A percentile compares a stretch with the other conserved stretches of the same genome.
phyloP scores from a whole-genome alignment of 30 jellyfish, hydroid and myxozoan genomes.

The Aurelia coerulea region DNA sequence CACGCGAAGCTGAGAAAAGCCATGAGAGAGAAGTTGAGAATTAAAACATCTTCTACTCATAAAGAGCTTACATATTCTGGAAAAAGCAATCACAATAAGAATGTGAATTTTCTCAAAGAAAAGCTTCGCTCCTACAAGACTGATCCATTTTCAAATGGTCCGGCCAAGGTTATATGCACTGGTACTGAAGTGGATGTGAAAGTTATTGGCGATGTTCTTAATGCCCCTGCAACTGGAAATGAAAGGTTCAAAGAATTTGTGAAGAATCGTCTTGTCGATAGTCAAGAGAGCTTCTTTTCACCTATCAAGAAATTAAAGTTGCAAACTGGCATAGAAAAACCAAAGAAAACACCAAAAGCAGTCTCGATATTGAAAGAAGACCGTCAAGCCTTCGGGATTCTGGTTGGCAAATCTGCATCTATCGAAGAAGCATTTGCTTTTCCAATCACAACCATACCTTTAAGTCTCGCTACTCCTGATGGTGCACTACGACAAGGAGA shows the following conservation, averaged over 20 bases:
- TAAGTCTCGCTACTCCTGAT: constrained; percentile 5
- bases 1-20: neutral
- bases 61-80: constrained; percentile 1
- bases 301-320: no score
- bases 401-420: constrained; percentile 2
- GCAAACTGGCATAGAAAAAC: no score
- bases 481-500: constrained; percentile 45
- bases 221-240: no score
- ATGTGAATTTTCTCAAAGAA: neutral
- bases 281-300: no score
- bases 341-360: neutral
- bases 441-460: constrained; percentile 24
- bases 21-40: constrained; percentile 7
- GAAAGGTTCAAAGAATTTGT: no score
- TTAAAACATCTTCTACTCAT: neutral
- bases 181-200: no score
- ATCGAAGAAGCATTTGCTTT: neutral
- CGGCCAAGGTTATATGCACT: no score
- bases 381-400: neutral
- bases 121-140: no score
- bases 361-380: constrained; percentile 5
- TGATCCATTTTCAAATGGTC: no score
- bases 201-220: no score
- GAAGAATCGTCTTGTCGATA: no score
- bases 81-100: constrained; percentile 2